These are phyloP conservation scores for Macrophya annulata DNA, from an alignment of 2,888 invertebrate genomes.

Conservation along the genomic window DNA sequence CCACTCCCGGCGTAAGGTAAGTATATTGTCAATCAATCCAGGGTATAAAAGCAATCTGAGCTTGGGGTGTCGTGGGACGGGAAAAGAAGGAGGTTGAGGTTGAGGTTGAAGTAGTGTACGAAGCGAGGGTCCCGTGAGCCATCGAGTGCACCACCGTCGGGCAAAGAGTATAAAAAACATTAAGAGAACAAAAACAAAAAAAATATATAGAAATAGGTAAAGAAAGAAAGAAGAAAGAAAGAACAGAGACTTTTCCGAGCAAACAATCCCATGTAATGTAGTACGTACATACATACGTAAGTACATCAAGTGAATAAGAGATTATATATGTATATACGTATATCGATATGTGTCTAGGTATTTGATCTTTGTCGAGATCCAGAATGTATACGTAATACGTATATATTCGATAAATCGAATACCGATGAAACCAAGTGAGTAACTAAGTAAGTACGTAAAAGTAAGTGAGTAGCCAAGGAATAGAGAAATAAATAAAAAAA, in stretches of 20 bases:
- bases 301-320: no score
- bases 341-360: background rate
- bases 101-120: conserved; percentile 67
- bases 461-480: conserved; percentile 16
- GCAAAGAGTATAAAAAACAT: conserved; percentile 52
- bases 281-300: no score
- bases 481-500: conserved; percentile 38
- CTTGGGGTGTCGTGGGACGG: conserved; percentile 75
- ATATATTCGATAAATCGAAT: background rate
- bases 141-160: conserved; percentile 62
- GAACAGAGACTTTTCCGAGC: background rate
- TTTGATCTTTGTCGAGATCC: background rate
- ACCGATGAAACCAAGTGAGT: conserved; percentile 11
- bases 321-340: background rate
- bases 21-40: conserved; percentile 79
- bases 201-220: conserved; percentile 56
- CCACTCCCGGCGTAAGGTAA: conserved; percentile 74
- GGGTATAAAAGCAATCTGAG: conserved; percentile 79
- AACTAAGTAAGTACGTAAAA: background rate
- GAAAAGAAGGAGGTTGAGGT: conserved; percentile 51
- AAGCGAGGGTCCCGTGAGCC: conserved; percentile 75
- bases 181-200: conserved; percentile 52
- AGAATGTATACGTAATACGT: background rate
- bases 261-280: conserved; percentile 38
- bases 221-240: conserved; percentile 43